Percentiles rank a stretch among this genome's conserved stretches.
Conservation (phyloP, 2,113 vertebrate species). For the Phrynosoma platyrhinos region DNA sequence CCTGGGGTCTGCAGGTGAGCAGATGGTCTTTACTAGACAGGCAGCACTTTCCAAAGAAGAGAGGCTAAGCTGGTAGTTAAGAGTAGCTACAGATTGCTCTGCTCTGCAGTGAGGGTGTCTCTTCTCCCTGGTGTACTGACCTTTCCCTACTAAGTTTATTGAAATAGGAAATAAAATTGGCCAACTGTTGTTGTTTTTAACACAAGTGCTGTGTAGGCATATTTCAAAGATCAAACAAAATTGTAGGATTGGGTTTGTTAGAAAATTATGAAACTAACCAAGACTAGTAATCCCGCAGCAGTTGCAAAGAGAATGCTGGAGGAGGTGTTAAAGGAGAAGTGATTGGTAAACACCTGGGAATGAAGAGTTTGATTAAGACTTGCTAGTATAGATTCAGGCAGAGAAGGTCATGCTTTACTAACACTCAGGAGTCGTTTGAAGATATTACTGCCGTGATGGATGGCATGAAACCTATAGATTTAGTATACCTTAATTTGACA, state of each 20-base stretch:
- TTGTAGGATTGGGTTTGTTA: constrained; percentile 48
- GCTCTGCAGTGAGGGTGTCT: no score
- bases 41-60: no score
- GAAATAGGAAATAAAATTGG: constrained; percentile 12
- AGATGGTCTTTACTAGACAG: no score
- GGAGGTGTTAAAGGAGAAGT: background rate
- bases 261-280: constrained; percentile 15
- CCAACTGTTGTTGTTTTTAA: constrained; percentile 14
- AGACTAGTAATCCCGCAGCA: constrained; percentile 36
- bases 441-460: constrained; percentile 49
- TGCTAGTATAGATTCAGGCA: constrained; percentile 41
- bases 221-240: background rate
- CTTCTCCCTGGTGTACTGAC: no score
- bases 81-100: constrained; percentile 4
- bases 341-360: constrained; percentile 52
- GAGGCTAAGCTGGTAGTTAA: background rate
- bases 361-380: constrained; percentile 54
- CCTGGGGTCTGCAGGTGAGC: no score
- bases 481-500: constrained; percentile 50
- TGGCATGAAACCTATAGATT: constrained; percentile 49
- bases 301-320: constrained; percentile 39
- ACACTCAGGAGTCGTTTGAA: constrained; percentile 34
- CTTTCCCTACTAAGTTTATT: no score
- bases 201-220: no score
- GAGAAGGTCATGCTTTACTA: constrained; percentile 50